Evolutionary conservation across 2,888 invertebrate species (phyloP).

Genomic region (Torymus aiolomorphi): DNA sequence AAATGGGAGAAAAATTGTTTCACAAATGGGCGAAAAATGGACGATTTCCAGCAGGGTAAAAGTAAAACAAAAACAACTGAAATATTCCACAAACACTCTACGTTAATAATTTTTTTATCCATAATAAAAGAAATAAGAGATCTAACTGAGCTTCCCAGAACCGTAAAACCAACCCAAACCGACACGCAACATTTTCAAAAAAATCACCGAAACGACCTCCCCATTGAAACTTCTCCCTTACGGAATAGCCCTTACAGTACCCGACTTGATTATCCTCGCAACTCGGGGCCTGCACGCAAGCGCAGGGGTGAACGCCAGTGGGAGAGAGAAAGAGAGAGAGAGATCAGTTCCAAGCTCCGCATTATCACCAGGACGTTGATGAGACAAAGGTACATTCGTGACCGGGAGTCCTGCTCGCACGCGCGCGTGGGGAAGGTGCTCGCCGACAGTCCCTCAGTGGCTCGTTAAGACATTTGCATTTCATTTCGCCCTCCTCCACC

Average conservation of each 20-base stretch:
- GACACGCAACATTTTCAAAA: background rate
- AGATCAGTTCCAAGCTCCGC: slow-evolving; percentile 47
- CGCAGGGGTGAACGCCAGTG: too few species aligned
- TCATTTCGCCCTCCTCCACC: slow-evolving; percentile 70
- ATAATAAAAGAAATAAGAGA: too few species aligned
- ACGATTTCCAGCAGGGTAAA: too few species aligned
- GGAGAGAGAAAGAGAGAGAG: background rate
- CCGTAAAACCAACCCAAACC: too few species aligned
- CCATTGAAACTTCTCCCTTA: too few species aligned
- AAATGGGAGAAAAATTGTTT: too few species aligned
- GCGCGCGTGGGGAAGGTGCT: slow-evolving; percentile 62
- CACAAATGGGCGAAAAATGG: too few species aligned
- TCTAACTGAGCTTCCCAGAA: background rate
- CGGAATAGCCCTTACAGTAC: too few species aligned
- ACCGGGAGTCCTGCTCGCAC: slow-evolving; percentile 62
- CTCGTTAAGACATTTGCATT: slow-evolving; percentile 76
- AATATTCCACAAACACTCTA: too few species aligned
- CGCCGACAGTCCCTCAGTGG: slow-evolving; percentile 73
- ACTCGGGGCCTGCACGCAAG: background rate
- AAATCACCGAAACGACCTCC: background rate
- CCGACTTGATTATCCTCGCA: slow-evolving; percentile 29
- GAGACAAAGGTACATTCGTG: slow-evolving; percentile 71
- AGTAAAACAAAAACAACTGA: too few species aligned
- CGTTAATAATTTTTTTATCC: too few species aligned
- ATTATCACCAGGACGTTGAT: slow-evolving; percentile 67